Conservation (phyloP, 2,888 invertebrate species). For the Cephus pulcher region DNA sequence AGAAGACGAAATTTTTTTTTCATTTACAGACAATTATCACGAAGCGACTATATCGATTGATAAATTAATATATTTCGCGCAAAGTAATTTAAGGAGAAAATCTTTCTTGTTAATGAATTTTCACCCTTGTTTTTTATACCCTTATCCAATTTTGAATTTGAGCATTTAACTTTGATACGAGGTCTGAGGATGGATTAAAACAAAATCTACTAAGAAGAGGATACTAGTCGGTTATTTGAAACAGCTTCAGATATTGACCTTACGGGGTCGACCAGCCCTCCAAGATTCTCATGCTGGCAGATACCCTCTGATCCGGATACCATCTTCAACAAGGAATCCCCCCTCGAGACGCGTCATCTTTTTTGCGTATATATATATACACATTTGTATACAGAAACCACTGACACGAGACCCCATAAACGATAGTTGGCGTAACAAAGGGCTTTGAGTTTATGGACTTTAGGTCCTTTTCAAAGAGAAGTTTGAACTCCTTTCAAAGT, state of each 20-base stretch:
- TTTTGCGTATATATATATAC: not conserved
- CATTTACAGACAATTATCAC: too few relatives aligned
- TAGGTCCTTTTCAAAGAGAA: not conserved
- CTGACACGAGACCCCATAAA: not conserved
- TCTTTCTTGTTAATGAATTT: too few relatives aligned
- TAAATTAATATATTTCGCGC: too few relatives aligned
- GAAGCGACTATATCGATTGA: too few relatives aligned
- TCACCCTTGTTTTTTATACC: not conserved
- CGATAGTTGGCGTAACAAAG: not conserved
- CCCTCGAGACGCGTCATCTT: not conserved
- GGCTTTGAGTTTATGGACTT: not conserved
- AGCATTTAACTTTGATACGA: not conserved
- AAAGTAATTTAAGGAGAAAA: too few relatives aligned
- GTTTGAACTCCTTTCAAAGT: not conserved
- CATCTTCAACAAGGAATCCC: not conserved
- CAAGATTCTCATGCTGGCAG: not conserved
- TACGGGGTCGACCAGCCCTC: not conserved
- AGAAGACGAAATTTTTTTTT: not conserved
- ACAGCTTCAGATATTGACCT: not conserved
- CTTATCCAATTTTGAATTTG: not conserved
- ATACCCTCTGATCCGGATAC: conserved; percentile 8
- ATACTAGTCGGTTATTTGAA: not conserved
- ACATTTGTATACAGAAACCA: not conserved
- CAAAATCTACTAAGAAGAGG: not conserved
- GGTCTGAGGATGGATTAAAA: not conserved